Conservation (phyloP, 2,113 vertebrate species). For the Apteryx owenii region DNA sequence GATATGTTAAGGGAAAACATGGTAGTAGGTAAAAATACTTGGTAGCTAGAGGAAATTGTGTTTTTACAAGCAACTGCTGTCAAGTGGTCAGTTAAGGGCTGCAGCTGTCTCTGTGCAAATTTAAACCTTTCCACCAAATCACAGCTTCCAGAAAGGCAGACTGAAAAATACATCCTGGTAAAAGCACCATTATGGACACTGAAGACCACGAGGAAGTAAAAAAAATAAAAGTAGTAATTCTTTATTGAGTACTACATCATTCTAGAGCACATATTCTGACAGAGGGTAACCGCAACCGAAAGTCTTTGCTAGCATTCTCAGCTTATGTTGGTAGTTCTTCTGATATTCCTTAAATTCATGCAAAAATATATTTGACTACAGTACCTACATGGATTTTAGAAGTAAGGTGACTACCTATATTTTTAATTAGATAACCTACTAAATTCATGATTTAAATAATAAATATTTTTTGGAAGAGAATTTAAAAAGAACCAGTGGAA, state of each 20-base stretch:
- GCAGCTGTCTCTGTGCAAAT: neutral
- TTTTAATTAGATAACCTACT: neutral
- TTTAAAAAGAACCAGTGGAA: neutral
- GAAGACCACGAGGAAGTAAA: neutral
- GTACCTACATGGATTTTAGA: accelerated
- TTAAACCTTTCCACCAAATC: neutral
- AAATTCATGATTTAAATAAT: neutral
- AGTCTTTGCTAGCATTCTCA: neutral
- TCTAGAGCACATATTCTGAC: neutral
- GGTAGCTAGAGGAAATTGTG: neutral
- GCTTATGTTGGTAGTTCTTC: neutral
- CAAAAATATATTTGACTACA: neutral
- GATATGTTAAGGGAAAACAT: neutral
- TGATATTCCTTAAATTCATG: neutral
- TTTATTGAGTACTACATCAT: neutral
- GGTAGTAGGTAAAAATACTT: neutral
- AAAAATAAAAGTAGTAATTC: neutral
- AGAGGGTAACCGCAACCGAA: neutral
- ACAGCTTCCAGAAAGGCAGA: neutral
- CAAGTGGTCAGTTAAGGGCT: neutral
- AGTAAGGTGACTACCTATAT: neutral
- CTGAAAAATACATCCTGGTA: neutral
- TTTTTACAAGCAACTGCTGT: neutral
- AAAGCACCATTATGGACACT: neutral
- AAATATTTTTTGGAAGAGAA: neutral